Evolutionary conservation across 1,140 invertebrate species (phyloP), one percentile per base, ranked within the genome.

Genomic region (Heterodera schachtii): DNA sequence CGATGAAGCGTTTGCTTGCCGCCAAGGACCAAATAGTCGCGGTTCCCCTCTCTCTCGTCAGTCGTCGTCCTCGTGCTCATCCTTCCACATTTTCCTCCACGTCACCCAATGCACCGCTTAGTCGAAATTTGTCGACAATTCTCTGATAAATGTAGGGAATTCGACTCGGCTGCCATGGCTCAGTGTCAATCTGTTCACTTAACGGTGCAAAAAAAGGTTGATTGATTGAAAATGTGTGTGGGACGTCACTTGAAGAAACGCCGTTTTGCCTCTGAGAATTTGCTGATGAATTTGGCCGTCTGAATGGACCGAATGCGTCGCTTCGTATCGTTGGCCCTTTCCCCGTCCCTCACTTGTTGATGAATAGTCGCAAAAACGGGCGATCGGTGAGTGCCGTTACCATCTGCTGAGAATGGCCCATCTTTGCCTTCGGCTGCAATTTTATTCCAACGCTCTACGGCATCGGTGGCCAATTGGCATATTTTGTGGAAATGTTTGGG

Each of bases 91-190:
- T 52, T 43, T 64, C 80, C 1, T 52, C 64, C 13, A 66, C 44
- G 57, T 83, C 44, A 60, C 60, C 13, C 16, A 83, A 74, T 11
- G 69, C 41, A 91, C 91, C 92, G 84, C 90, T 90, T 31, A 90
- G 91, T 75, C 92, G 91, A 86, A 95, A 93, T 85, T 93, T 92
- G 90, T 94, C 93, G n/a, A 96, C 93, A 73, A 97, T 91, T 31
- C 91, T 92, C 91, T 97, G 95, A 90, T 96, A 94, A 90, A 96
- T 94, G 80, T 92, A 90, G 0, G 95, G 94, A 69, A 98, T 94
- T 85, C 96, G 94, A n/a, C 95, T 94, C 86, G 94, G 93, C 89
- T 94, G 95, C 96, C 97, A 99, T 75, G 94, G 92, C 91, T 99
- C 97, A 84, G 93, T 93, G 87, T 98, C 96, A 60, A 99, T 91